Evolutionary conservation across 2,888 invertebrate species (phyloP), one percentile per base, ranked within the genome.

Genomic region (Papilio gigon): DNA sequence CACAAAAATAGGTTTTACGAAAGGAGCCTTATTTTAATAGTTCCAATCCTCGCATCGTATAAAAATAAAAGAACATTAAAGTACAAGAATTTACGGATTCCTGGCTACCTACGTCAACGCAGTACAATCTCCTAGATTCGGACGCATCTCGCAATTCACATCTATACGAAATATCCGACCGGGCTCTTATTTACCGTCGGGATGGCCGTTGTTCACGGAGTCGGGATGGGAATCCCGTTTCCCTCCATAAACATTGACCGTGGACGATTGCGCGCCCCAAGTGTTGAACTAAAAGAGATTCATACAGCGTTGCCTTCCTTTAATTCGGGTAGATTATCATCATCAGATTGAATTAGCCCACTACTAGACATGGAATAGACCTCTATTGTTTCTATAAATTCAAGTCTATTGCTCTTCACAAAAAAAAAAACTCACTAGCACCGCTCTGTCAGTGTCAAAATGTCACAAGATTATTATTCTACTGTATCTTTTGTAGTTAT

Each of bases 191-290:
- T 68, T 68, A 68, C 64, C 37, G 68, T 68, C 44, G 68, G 68
- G 68, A 64, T 61, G 68, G 64, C 47, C 63, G 67, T 68, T 64
- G 68, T 64, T 68, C 64, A 64, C 64, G 63, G 68, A 68, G n/a
- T 47, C n/a, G 33, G 22, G 44, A 22, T 22, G 22, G 47, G 67
- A 58, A 63, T 68, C 63, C 68, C 61, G 50, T 61, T 67, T 62
- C 67, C 67, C 56, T 67, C 67, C 67, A 67, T 67, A 67, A 67
- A 67, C 68, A 68, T 68, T 68, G 68, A 68, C 68, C 59, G 64
- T 64, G 59, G 62, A 63, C 62, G 64, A 68, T 64, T 40, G 68
- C 11, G 64, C 50, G 68, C 47, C 20, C 64, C 64, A 68, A 68
- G 68, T 17, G 53, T 27, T 50, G 9, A 60, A 27, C 53, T 17